A percentile compares a stretch with the other conserved stretches of the same genome.
Evolutionary conservation across 2,113 vertebrate genomes (phyloP).

Genomic region (Cinclus cinclus): DNA sequence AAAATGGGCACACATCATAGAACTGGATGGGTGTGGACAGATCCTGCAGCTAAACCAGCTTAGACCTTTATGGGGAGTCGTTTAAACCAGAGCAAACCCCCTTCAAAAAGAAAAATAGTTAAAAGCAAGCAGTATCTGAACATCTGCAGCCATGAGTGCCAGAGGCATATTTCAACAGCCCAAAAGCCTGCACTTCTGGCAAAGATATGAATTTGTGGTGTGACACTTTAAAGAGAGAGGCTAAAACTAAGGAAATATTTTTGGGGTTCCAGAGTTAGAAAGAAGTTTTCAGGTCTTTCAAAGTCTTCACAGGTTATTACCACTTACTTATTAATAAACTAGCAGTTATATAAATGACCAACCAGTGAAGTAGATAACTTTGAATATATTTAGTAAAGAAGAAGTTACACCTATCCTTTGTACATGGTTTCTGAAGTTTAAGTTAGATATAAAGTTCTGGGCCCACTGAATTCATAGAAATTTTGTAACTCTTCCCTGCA

Average conservation of each 20-base stretch:
- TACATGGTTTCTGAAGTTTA: neutral
- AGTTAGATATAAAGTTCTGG: neutral
- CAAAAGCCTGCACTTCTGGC: neutral
- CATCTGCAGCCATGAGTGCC: neutral
- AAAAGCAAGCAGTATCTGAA: neutral
- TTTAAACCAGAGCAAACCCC: neutral
- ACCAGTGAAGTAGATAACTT: neutral
- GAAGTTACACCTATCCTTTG: neutral
- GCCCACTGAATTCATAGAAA: neutral
- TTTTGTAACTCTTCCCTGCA: neutral
- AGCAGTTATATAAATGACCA: neutral
- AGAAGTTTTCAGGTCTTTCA: neutral
- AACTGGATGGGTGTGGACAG: neutral
- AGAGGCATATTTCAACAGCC: neutral
- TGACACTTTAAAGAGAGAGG: neutral
- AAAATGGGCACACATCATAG: neutral
- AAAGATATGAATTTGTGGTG: neutral
- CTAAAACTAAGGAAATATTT: neutral
- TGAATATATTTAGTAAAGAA: neutral
- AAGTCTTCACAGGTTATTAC: neutral
- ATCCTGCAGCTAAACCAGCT: neutral
- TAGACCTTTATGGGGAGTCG: neutral
- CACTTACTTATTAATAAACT: neutral
- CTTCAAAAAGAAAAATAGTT: neutral
- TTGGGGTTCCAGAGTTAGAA: neutral